Percentiles rank a stretch among this genome's conserved stretches.
These are phyloP conservation scores for Heterotis niloticus DNA, from an alignment of 2,113 vertebrate genomes.

Conservation along the genomic window DNA sequence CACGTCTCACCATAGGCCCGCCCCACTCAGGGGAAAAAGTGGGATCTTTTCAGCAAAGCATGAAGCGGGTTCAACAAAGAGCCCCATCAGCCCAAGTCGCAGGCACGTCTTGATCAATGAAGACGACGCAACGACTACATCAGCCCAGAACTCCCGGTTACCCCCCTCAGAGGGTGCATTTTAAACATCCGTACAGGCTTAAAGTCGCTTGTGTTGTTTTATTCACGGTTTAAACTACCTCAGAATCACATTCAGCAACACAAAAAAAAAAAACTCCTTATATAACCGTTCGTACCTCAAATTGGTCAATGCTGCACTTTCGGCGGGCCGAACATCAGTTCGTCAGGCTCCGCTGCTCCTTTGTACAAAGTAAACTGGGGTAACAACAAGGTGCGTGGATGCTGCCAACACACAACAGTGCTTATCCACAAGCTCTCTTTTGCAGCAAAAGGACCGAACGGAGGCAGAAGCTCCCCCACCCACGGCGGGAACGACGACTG, in stretches of 20 bases:
- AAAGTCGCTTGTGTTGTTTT: not conserved
- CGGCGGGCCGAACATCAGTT: too few relatives aligned
- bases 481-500: constrained; percentile 36
- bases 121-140: not conserved
- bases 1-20: not conserved
- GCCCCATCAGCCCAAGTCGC: not conserved
- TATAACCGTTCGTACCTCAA: too few relatives aligned
- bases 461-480: not conserved
- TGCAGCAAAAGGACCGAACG: too few relatives aligned
- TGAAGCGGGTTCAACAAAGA: not conserved
- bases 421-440: too few relatives aligned
- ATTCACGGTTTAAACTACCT: not conserved
- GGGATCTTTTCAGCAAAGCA: not conserved
- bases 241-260: too few relatives aligned
- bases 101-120: constrained; percentile 9
- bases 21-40: not conserved
- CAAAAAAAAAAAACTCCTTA: too few relatives aligned
- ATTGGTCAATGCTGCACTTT: too few relatives aligned
- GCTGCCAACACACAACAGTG: too few relatives aligned
- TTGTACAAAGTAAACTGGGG: too few relatives aligned
- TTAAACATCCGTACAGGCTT: not conserved
- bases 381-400: too few relatives aligned
- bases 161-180: not conserved
- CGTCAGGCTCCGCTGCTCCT: too few relatives aligned
- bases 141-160: not conserved